Evolutionary conservation across 2,113 vertebrate species (phyloP).

Genomic region (Gavialis gangeticus): DNA sequence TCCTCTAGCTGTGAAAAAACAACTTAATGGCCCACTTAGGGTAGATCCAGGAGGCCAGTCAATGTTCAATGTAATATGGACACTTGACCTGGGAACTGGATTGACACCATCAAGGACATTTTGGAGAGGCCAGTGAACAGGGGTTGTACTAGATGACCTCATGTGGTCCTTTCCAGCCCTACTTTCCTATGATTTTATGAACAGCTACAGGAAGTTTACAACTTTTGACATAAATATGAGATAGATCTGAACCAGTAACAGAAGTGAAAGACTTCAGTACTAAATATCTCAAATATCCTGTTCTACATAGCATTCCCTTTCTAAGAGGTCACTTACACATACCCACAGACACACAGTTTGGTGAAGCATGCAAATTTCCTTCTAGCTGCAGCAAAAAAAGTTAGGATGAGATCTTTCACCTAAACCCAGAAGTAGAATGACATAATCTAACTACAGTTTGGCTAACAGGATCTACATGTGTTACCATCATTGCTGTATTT

Average conservation of each 20-base stretch:
- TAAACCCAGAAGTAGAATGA: constrained; percentile 32
- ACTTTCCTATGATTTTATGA: neutral
- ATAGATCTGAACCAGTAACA: neutral
- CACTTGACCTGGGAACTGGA: neutral
- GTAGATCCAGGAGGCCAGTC: neutral
- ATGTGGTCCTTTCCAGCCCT: too few relatives aligned
- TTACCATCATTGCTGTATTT: constrained; percentile 7
- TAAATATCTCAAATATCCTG: neutral
- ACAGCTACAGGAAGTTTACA: neutral
- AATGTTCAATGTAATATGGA: neutral
- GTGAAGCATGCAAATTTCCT: neutral
- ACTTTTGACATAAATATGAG: neutral
- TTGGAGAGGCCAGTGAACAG: neutral
- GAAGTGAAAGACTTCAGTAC: neutral
- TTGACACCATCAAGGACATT: neutral
- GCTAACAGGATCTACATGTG: neutral
- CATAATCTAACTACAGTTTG: neutral
- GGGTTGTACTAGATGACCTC: too few relatives aligned
- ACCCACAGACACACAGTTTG: neutral
- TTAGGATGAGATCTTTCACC: neutral
- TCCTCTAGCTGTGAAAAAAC: neutral
- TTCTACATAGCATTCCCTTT: neutral
- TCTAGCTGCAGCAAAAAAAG: neutral
- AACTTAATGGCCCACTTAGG: neutral
- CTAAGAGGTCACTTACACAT: neutral